Percentiles rank a stretch among this genome's conserved stretches.
phyloP scores from a whole-genome alignment of 2,888 invertebrate genomes.

The Antitype chi region DNA sequence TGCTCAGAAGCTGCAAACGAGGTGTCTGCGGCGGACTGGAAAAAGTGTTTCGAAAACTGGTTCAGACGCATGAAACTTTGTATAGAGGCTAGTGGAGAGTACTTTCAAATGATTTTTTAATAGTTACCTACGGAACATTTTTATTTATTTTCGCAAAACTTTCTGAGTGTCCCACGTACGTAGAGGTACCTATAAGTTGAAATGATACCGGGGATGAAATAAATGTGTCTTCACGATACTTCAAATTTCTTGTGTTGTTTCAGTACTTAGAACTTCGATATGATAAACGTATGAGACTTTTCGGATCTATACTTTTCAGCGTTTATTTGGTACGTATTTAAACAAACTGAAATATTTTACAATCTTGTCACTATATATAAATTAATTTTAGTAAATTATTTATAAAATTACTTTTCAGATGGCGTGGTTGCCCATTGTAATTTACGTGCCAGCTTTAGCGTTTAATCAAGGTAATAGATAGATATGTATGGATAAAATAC shows the following conservation, averaged over 20 bases:
- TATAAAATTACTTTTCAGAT: constrained; percentile 82
- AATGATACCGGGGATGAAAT: neutral
- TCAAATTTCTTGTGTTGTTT: constrained; percentile 49
- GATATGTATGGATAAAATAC: too few species aligned
- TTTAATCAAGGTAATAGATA: constrained; percentile 92
- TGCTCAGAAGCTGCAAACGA: too few species aligned
- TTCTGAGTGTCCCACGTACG: too few species aligned
- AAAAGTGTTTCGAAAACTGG: too few species aligned
- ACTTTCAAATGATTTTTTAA: too few species aligned
- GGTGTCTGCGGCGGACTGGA: too few species aligned
- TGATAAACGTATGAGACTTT: constrained; percentile 91
- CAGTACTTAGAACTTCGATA: constrained; percentile 93
- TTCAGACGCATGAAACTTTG: too few species aligned
- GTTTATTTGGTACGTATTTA: constrained; percentile 91
- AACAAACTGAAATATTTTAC: neutral
- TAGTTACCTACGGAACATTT: too few species aligned
- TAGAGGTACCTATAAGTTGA: too few species aligned
- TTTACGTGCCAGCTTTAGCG: constrained; percentile 93
- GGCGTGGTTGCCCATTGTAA: constrained; percentile 93
- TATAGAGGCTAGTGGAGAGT: too few species aligned
- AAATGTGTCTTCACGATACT: neutral
- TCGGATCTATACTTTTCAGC: constrained; percentile 92
- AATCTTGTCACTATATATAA: too few species aligned
- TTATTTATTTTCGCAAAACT: too few species aligned
- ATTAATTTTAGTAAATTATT: neutral